Evolutionary conservation across 2,888 invertebrate genomes (phyloP), one percentile per base, ranked within the genome.

Genomic region (Ormyrus rosae): DNA sequence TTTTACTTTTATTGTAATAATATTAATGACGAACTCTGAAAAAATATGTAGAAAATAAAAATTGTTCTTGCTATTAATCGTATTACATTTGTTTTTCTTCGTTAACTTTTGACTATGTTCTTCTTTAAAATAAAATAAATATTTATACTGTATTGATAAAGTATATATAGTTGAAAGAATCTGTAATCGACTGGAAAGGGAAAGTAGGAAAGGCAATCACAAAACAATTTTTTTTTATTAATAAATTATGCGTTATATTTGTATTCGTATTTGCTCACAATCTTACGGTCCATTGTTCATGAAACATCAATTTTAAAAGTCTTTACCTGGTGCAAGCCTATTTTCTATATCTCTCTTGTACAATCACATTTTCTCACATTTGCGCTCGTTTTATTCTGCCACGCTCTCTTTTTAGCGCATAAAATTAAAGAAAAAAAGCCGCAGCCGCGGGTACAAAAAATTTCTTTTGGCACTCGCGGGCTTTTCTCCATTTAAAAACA

Each of bases 231-330:
- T 63, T 63, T 64, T 69, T 82, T 68, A 53, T 86, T 86, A 87
- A 88, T 87, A 89, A 89, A 88, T 89, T 87, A 88, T 85, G 83
- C 83, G 80, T 86, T 88, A 85, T 86, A 88, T 87, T 86, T 86
- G 80, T 81, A 83, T 83, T 84, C 84, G 82, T 84, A 83, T 83
- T 85, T 83, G 82, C 83, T 85, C 85, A 85, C 85, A 85, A 81
- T 84, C 58, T 84, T 84, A 85, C 84, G 83, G 84, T 87, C 84
- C 84, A 68, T 70, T 61, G 72, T 58, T 77, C 60, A 73, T 55
- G 60, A 78, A 61, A 72, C 69, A 68, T 77, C 45, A 56, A 77
- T 81, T 71, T 76, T 48, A 71, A 80, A 61, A 75, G 61, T 76
- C 68, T 11, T 72, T 68, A 71, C 46, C 13, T 67, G 51, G 70